These are phyloP conservation scores for Centropus bengalensis DNA, from an alignment of 2,113 vertebrate genomes.

Conservation along the genomic window DNA sequence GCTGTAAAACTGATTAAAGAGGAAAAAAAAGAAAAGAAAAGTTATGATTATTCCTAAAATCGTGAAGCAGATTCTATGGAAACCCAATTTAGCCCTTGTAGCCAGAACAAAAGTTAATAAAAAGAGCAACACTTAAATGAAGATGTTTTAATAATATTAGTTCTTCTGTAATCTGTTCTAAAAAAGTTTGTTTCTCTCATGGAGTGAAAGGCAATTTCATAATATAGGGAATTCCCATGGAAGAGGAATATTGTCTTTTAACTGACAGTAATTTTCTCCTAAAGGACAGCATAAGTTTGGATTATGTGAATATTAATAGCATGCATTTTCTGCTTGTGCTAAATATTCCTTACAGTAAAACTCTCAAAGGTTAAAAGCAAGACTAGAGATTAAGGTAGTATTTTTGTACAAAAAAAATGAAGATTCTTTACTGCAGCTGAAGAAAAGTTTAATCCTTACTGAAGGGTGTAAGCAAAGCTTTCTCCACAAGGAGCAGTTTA, in stretches of 20 bases:
- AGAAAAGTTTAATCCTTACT: background rate
- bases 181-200: slow-evolving; percentile 22
- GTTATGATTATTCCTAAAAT: slow-evolving; percentile 40
- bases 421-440: background rate
- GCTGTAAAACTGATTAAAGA: slow-evolving; percentile 53
- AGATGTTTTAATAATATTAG: background rate
- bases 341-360: background rate
- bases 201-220: slow-evolving; percentile 7
- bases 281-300: background rate
- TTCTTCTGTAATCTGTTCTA: slow-evolving; percentile 21
- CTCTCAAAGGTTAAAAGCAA: background rate
- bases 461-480: background rate
- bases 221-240: background rate
- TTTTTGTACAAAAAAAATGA: background rate
- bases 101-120: slow-evolving; percentile 10
- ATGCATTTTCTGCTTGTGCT: background rate
- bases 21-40: slow-evolving; percentile 13
- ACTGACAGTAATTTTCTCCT: background rate
- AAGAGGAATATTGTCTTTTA: background rate
- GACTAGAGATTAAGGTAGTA: background rate
- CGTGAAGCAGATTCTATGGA: slow-evolving; percentile 4
- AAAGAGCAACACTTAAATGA: background rate
- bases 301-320: background rate
- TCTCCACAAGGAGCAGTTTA: background rate
- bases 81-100: background rate